Evolutionary conservation across 2,888 invertebrate species (phyloP).

Genomic region (Philhelius pedissequus): DNA sequence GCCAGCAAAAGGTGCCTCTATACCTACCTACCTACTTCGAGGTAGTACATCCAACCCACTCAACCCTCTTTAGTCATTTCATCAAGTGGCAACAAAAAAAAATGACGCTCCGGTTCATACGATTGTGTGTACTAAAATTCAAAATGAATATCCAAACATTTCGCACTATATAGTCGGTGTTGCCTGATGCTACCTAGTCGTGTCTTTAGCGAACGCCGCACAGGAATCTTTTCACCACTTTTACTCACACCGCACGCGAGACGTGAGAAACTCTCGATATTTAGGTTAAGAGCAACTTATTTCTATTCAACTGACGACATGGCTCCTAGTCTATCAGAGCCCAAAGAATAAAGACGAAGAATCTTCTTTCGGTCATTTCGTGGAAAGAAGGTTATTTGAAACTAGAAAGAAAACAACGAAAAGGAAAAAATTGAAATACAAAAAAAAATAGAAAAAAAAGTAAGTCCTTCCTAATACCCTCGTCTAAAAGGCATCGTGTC

Average conservation of each 20-base stretch:
- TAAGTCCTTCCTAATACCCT: not conserved
- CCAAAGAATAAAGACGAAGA: slow-evolving; percentile 47
- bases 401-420: not conserved
- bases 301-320: slow-evolving; percentile 52
- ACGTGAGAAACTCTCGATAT: slow-evolving; percentile 67
- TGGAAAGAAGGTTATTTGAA: slow-evolving; percentile 23
- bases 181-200: not conserved
- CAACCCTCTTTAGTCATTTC: slow-evolving; percentile 20
- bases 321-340: slow-evolving; percentile 38
- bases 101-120: not conserved
- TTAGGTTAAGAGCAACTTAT: slow-evolving; percentile 65
- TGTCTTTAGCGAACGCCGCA: not conserved
- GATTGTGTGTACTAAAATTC: slow-evolving; percentile 9
- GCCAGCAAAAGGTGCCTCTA: not conserved
- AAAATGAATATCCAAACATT: slow-evolving; percentile 37
- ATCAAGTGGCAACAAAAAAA: slow-evolving; percentile 16
- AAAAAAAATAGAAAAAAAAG: not conserved
- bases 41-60: not conserved
- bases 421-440: not conserved
- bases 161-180: not conserved
- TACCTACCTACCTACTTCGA: not conserved
- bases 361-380: slow-evolving; percentile 10
- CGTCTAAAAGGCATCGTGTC: not conserved
- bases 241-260: slow-evolving; percentile 44
- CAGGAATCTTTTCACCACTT: slow-evolving; percentile 24